Evolutionary conservation across 2,888 invertebrate species (phyloP).

Genomic region (Patella caerulea): DNA sequence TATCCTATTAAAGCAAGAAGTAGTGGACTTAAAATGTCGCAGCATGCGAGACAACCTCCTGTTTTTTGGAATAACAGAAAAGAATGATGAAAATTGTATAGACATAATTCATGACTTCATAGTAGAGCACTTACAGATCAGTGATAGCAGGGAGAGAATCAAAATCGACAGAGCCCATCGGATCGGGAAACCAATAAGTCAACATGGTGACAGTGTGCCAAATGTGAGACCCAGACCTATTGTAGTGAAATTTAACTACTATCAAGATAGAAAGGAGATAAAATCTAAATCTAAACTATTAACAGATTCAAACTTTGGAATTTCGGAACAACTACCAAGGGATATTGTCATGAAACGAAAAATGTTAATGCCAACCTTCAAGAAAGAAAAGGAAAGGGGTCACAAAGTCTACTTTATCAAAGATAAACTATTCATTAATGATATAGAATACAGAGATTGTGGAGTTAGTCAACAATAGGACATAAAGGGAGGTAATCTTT

Average conservation of each 20-base stretch:
- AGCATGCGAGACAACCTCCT: neutral
- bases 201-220: no score
- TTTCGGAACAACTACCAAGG: conserved; percentile 6
- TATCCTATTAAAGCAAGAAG: neutral
- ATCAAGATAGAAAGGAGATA: no score
- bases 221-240: neutral
- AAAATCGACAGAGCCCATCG: neutral
- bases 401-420: conserved; percentile 7
- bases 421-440: conserved; percentile 6
- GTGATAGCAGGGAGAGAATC: neutral
- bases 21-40: neutral
- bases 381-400: neutral
- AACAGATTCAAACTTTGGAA: neutral
- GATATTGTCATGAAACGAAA: neutral
- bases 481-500: no score
- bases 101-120: neutral
- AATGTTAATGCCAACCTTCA: neutral
- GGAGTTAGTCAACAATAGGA: no score
- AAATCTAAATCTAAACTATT: conserved; percentile 8
- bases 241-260: neutral
- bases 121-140: neutral
- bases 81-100: neutral
- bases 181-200: neutral
- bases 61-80: conserved; percentile 4
- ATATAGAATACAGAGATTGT: neutral